Evolutionary conservation across 2,888 invertebrate genomes (phyloP).

Genomic region (Gnatocerus cornutus): DNA sequence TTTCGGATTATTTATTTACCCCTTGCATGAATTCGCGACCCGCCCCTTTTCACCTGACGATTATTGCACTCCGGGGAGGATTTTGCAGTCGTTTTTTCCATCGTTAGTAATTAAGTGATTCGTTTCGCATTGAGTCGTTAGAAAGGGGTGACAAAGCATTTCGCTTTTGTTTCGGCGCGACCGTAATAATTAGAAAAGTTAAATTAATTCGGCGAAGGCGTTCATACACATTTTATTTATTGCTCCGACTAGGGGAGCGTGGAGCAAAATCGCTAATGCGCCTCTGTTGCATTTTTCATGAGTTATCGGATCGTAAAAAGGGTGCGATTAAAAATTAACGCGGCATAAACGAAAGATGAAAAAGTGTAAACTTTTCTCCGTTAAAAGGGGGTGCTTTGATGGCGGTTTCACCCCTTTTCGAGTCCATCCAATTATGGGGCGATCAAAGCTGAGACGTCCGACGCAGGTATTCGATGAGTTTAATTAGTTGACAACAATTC

Average conservation of each 20-base stretch:
- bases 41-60: constrained; percentile 14
- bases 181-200: constrained; percentile 40
- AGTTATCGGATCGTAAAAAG: neutral
- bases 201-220: constrained; percentile 22
- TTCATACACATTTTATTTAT: constrained; percentile 24
- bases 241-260: constrained; percentile 1
- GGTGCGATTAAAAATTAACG: constrained; percentile 15
- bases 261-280: neutral
- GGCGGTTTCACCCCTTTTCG: constrained; percentile 2
- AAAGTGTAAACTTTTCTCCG: constrained; percentile 10
- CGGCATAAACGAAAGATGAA: constrained; percentile 12
- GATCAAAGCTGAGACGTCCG: constrained; percentile 35
- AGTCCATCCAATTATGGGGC: constrained; percentile 30
- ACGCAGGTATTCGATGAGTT: constrained; percentile 45
- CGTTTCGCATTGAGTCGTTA: constrained; percentile 16
- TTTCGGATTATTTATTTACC: constrained; percentile 26
- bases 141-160: constrained; percentile 6
- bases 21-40: constrained; percentile 24
- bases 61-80: constrained; percentile 1
- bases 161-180: constrained; percentile 20
- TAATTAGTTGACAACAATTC: constrained; percentile 40
- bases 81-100: constrained; percentile 1
- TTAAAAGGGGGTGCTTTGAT: constrained; percentile 2
- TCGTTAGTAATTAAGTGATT: constrained; percentile 23
- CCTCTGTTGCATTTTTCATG: neutral